Base-by-base conservation (phyloP, 2,888 invertebrate species). In the Lepidocyrtoides sp. region DNA sequence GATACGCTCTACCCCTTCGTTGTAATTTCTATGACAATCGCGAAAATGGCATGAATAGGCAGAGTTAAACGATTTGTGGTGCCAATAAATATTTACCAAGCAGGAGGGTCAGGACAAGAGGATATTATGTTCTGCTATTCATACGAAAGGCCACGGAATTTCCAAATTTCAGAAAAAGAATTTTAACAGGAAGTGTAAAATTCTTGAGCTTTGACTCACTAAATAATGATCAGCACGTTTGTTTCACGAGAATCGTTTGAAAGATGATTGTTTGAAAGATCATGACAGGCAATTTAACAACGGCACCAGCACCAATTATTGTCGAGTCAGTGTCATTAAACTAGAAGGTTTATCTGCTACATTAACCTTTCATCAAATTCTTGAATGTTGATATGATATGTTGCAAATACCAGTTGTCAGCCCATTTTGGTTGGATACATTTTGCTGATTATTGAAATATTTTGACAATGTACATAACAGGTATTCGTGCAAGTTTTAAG, bases 221-320 rank as follows among this genome's bases (percentile, higher is more conserved):
- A 57, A 57, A 26, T 63, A 63, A 54, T 14, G n/a, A 29, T 3
- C 26, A 63, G 26, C 12, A 63, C 1, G 29, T 7, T 12, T 48
- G 10, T 29, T 29, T 12, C 23, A n/a, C 63, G 14, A 63, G 29
- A 63, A 57, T 23, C 3, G 17, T 20, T 57, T 3, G 26, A 4
- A 23, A 8, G 57, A 57, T 57, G 2, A 57, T 57, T 23, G 57
- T 57, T 57, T 57, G 57, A 29, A 63, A 29, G 23, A 57, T 57
- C 23, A n/a, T 17, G 17, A n/a, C n/a, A 51, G n/a, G n/a, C n/a
- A 44, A 8, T 44, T 1, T 17, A 17, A 10, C 60, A 26, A 26
- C 10, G 63, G 29, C 29, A 63, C 63, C 63, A 63, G 14, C n/a
- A 3, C 63, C 63, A 63, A 63, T 63, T 63, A 63, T 63, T n/a